Evolutionary conservation across 2,797 vertebrate species (phyloP), one percentile per base, ranked within the genome.

Genomic region (Pterois miles): DNA sequence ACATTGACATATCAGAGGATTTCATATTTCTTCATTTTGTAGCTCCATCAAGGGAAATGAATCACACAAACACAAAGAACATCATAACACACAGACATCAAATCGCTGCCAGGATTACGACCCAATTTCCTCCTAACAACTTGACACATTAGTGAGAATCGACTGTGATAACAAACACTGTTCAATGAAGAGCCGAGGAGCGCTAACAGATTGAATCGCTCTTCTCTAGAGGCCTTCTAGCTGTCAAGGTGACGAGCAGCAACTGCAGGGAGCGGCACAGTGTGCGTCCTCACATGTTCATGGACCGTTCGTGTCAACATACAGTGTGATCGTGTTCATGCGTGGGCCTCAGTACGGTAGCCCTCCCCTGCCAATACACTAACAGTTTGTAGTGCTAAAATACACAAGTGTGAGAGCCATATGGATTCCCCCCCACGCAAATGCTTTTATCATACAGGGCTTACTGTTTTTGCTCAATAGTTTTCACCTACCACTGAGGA

Each of bases 131-230:
- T 13, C 29, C 46, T 20, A 68, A 78, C 68, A 73, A 83, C 75
- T 34, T 72, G 85, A 83, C 72, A 79, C 69, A 66, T 79, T 58
- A 60, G 40, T 69, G 54, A 73, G 27, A 73, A 77, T 3, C 50
- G 72, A 76, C 71, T 43, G 77, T 7, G 52, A 71, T 67, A 59
- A 71, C 65, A 64, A 81, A 76, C 65, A 54, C 34, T 34, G 65
- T 66, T 27, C 31, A 25, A 50, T 59, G 46, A 65, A 65, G 74
- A 60, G 58, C 66, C 9, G 67, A 54, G 60, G 34, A 53, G 57
- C 23, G n/a, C 68, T 31, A 6, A 58, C 80, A 74, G 76, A 80
- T 31, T 62, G 63, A 80, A 58, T 13, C 9, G 6, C 25, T 57
- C 22, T 16, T 48, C 76, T 83, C 73, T 29, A 3, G 23, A 65